These are phyloP conservation scores for Cladopsammia gracilis DNA, from an alignment of 64 coral and sea anemone species.

Conservation along the genomic window DNA sequence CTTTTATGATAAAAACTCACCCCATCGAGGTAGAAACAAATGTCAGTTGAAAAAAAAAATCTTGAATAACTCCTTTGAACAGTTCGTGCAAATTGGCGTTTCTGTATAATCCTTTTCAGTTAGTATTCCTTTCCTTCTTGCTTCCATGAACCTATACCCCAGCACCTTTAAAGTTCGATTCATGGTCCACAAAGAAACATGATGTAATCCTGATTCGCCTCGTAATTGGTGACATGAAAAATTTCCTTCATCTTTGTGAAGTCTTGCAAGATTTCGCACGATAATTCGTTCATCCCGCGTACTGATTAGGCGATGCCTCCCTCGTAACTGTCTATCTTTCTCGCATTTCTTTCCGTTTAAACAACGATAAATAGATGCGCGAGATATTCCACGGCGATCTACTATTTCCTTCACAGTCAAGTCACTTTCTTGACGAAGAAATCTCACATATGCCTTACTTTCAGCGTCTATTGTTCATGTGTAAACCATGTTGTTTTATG, in stretches of 20 bases:
- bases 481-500: no score
- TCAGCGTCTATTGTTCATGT: no score
- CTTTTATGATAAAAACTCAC: constrained; percentile 34
- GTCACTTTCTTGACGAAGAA: no score
- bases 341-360: constrained; percentile 8
- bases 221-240: constrained; percentile 20
- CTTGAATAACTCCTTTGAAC: neutral
- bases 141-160: neutral
- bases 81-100: neutral
- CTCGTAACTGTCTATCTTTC: neutral
- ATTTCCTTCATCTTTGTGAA: constrained; percentile 49
- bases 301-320: constrained; percentile 16
- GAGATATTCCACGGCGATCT: neutral
- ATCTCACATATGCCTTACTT: no score
- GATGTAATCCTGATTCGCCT: neutral
- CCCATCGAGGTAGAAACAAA: constrained; percentile 33
- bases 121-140: constrained; percentile 33
- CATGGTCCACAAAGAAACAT: no score
- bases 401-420: neutral
- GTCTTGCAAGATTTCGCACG: constrained; percentile 7
- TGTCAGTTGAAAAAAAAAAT: neutral
- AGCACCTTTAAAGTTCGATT: neutral
- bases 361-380: neutral
- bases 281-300: neutral
- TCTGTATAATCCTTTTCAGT: neutral